Evolutionary conservation across 2,113 vertebrate genomes (phyloP).

Genomic region (Silurus glanis): DNA sequence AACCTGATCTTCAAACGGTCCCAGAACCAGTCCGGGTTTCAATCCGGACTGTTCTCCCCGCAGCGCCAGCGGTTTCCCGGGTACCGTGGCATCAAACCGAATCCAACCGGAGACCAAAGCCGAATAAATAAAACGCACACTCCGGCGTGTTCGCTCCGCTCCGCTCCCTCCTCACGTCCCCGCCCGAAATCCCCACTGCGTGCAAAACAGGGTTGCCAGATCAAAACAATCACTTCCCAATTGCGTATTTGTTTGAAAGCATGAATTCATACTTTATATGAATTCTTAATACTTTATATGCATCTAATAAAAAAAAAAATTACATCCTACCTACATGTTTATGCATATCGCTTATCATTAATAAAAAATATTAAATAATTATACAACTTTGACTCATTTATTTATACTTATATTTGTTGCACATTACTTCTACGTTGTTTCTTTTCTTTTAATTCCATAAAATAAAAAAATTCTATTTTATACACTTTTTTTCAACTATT

Average conservation of each 20-base stretch:
- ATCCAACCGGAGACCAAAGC: not conserved
- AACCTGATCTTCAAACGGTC: not conserved
- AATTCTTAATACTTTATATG: too few relatives aligned
- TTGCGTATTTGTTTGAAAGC: not conserved
- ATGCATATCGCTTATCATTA: too few relatives aligned
- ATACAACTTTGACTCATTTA: too few relatives aligned
- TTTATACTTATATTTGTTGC: too few relatives aligned
- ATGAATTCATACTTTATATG: not conserved
- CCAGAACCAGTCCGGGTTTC: constrained; percentile 30
- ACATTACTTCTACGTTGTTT: not conserved
- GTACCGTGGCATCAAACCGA: constrained; percentile 12
- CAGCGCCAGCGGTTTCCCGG: constrained; percentile 21
- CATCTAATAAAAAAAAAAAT: too few relatives aligned
- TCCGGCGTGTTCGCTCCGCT: not conserved
- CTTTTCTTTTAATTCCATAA: not conserved
- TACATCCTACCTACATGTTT: too few relatives aligned
- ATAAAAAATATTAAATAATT: too few relatives aligned
- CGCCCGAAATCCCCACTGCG: constrained; percentile 17
- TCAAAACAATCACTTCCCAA: rapidly evolving
- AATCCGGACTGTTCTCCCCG: constrained; percentile 28
- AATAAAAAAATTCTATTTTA: too few relatives aligned
- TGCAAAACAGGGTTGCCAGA: constrained; percentile 9
- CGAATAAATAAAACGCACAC: not conserved
- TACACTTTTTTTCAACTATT: too few relatives aligned
- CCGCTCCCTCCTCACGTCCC: constrained; percentile 7